A percentile compares a stretch with the other conserved stretches of the same genome.
Evolutionary conservation across 2,888 invertebrate species (phyloP).

Genomic region (Pycnomerus fuliginosus): DNA sequence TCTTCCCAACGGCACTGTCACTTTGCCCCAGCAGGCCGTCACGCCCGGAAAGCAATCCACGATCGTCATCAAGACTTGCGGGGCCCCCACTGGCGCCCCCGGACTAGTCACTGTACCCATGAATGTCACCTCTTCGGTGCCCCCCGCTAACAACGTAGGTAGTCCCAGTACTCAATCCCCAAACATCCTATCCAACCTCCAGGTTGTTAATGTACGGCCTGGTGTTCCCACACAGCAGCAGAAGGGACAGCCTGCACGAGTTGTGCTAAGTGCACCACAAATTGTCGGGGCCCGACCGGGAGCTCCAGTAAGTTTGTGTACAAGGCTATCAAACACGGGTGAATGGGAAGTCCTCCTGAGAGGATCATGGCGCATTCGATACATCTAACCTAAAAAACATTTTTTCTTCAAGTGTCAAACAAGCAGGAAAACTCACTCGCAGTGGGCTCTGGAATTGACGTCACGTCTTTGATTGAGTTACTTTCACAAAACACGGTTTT

Average conservation of each 20-base stretch:
- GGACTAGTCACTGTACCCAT: constrained; percentile 66
- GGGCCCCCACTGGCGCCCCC: constrained; percentile 49
- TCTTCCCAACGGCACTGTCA: constrained; percentile 68
- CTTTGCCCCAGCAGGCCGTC: constrained; percentile 53
- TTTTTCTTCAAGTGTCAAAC: too few species aligned
- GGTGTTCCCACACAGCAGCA: constrained; percentile 67
- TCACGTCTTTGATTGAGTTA: too few species aligned
- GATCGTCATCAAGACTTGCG: constrained; percentile 51
- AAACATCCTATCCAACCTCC: constrained; percentile 65
- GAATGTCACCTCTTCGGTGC: constrained; percentile 62
- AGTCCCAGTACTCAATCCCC: constrained; percentile 48
- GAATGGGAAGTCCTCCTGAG: constrained; percentile 34
- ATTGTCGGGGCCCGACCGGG: constrained; percentile 80
- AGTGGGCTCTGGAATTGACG: too few species aligned
- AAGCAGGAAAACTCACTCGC: too few species aligned
- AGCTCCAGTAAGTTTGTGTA: constrained; percentile 67
- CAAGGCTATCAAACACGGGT: constrained; percentile 28
- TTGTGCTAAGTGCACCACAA: constrained; percentile 80
- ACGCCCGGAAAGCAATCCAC: constrained; percentile 43
- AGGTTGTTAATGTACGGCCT: constrained; percentile 82
- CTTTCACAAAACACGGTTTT: too few species aligned
- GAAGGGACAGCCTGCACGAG: constrained; percentile 77
- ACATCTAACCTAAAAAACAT: too few species aligned
- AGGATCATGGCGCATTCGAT: not conserved
- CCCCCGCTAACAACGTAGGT: constrained; percentile 54